Conservation (phyloP, 2,113 vertebrate species). For the Lucifuga dentata region DNA sequence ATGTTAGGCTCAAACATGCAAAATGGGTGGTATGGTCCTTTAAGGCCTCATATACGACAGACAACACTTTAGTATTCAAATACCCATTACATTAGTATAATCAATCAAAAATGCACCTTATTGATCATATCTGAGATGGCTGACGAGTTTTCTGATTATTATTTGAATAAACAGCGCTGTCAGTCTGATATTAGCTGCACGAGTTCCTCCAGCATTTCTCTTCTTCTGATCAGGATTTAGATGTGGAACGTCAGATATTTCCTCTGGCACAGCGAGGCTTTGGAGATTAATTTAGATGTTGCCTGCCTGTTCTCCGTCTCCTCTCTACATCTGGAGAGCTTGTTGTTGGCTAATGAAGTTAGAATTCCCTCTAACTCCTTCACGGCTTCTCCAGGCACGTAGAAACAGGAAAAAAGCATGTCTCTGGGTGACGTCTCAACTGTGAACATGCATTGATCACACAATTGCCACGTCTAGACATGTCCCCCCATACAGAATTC, state of each 20-base stretch:
- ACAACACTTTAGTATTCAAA: background rate
- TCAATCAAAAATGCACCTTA: background rate
- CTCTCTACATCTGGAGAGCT: background rate
- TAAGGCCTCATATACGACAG: no score
- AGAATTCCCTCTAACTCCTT: conserved; percentile 21
- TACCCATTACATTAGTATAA: background rate
- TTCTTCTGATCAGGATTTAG: conserved; percentile 11
- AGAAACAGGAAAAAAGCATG: background rate
- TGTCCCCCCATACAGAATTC: background rate
- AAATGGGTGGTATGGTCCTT: no score
- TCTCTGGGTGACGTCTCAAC: background rate
- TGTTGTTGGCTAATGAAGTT: conserved; percentile 33
- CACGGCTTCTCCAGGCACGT: background rate
- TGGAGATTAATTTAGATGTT: conserved; percentile 7
- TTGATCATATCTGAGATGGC: background rate
- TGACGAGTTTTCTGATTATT: no score
- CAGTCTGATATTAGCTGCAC: background rate
- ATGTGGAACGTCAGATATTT: conserved; percentile 9
- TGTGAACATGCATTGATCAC: conserved; percentile 19
- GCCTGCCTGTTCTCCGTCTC: background rate
- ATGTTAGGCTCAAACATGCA: no score
- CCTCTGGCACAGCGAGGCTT: conserved; percentile 5
- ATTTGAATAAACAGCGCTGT: background rate
- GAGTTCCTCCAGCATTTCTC: background rate
- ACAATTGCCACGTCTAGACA: background rate